A percentile compares a stretch with the other conserved stretches of the same genome.
phyloP scores from a whole-genome alignment of 2,888 invertebrate genomes.

The Drosophila greeni region DNA sequence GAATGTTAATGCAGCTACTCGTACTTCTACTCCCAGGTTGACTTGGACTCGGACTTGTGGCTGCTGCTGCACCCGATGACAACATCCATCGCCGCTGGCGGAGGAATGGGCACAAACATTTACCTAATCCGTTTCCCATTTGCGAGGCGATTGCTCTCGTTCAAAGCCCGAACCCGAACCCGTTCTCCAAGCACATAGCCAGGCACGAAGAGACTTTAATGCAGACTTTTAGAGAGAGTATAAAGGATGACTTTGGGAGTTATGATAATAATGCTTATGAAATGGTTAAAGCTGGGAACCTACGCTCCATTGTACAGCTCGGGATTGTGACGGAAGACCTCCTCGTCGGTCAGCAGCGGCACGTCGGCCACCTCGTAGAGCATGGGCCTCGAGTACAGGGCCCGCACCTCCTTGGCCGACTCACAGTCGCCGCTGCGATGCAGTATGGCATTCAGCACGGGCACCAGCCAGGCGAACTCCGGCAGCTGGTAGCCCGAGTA shows the following conservation, averaged over 20 bases:
- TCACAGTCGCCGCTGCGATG: conserved; percentile 85
- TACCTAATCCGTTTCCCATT: conserved; percentile 72
- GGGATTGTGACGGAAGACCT: conserved; percentile 73
- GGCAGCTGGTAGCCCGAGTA: conserved; percentile 88
- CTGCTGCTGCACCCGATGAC: conserved; percentile 30
- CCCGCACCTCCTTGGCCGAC: conserved; percentile 89
- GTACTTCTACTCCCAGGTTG: conserved; percentile 17
- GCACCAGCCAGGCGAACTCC: conserved; percentile 86
- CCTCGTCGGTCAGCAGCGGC: conserved; percentile 80
- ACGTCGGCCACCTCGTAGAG: conserved; percentile 95
- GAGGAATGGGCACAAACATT: conserved; percentile 67
- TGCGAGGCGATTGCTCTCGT: conserved; percentile 55
- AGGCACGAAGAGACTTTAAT: background rate
- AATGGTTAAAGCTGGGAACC: no score
- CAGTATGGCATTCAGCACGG: conserved; percentile 86
- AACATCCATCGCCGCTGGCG: conserved; percentile 36
- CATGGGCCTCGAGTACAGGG: conserved; percentile 95
- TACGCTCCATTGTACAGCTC: conserved; percentile 6
- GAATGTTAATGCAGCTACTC: conserved; percentile 73
- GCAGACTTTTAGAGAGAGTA: background rate
- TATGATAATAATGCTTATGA: background rate
- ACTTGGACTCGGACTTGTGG: conserved; percentile 23
- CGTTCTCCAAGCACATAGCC: no score
- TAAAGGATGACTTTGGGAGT: no score
- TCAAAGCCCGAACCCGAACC: conserved; percentile 39